Evolutionary conservation across 64 coral and sea anemone genomes (phyloP).

Genomic region (Pachyseris speciosa): DNA sequence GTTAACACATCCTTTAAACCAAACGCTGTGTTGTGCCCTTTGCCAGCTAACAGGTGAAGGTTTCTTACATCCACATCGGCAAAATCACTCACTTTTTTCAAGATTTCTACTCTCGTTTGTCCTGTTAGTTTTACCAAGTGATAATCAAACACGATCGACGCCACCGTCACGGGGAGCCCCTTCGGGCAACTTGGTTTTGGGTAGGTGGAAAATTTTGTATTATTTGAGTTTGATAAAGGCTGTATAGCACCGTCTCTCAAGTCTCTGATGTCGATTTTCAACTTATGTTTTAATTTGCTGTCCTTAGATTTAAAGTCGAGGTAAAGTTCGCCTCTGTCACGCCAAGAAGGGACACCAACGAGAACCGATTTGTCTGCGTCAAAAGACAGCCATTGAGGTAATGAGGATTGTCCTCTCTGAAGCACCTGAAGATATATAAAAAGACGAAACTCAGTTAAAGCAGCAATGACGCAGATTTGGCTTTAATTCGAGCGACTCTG

Average conservation of each 20-base stretch:
- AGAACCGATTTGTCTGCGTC: slow-evolving; percentile 24
- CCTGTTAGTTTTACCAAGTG: slow-evolving; percentile 72
- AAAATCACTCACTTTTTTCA: slow-evolving; percentile 64
- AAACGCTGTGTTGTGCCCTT: slow-evolving; percentile 81
- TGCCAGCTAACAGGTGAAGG: slow-evolving; percentile 72
- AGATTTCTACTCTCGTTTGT: slow-evolving; percentile 42
- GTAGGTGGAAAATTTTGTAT: slow-evolving; percentile 54
- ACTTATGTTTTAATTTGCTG: neutral
- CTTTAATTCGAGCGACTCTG: no score
- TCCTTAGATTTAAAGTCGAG: slow-evolving; percentile 12
- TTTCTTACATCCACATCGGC: slow-evolving; percentile 47
- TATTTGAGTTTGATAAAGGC: slow-evolving; percentile 28
- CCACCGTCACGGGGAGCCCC: slow-evolving; percentile 72
- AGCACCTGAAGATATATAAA: slow-evolving; percentile 32
- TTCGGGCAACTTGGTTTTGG: slow-evolving; percentile 43
- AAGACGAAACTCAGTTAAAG: neutral
- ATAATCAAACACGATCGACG: slow-evolving; percentile 79
- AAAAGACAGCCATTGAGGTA: slow-evolving; percentile 86
- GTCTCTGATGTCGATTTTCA: slow-evolving; percentile 24
- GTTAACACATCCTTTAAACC: slow-evolving; percentile 68
- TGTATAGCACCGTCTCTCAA: neutral
- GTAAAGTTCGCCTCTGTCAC: slow-evolving; percentile 47
- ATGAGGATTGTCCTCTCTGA: slow-evolving; percentile 59
- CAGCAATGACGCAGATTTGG: no score
- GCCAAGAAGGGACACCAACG: slow-evolving; percentile 66